Evolutionary conservation across 2,113 vertebrate genomes (phyloP), one percentile per base, ranked within the genome.

Genomic region (Cochlearius cochlearius): DNA sequence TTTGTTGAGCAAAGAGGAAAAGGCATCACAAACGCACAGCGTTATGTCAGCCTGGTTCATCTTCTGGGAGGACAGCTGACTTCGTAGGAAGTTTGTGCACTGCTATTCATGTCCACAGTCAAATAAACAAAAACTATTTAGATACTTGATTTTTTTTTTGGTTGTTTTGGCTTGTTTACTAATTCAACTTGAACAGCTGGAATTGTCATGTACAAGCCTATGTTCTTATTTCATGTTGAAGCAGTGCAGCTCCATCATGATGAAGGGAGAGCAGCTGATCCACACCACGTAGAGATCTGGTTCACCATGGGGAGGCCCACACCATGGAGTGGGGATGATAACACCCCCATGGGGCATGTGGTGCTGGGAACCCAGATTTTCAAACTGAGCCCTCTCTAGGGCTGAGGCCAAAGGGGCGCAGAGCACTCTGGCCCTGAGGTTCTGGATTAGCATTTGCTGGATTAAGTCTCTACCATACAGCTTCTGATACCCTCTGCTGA

Each of bases 301-400:
- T 22, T 79, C 34, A 13, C 73, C 27, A 4, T 12, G 50, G 36
- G 30, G 23, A 90, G 29, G n/a, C 4, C 20, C 66, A 43, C 0
- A 0, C 9, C 20, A 4, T 0, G 2, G 62, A 62, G 27, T 1
- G 4, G 56, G 52, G 50, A 3, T 64, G 52, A 43, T 36, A 62
- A 27, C 34, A 39, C 5, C 14, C 34, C 23, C 5, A 8, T 16
- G 38, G 38, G 71, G 34, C 1, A 0, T 0, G 0, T 30, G 30
- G 34, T 60, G 59, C 59, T 82, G 67, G 23, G 18, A 84, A 39
- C 11, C 6, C 74, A 55, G 60, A 13, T 71, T 69, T 86, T 47
- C 41, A 41, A 36, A 69, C 43, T 60, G 22, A 36, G 38, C 32
- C 63, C 30, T 86, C 62, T 49, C 21, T 50, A 23, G 23, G 26